Base-by-base conservation (phyloP, 2,113 vertebrate species). In the Pteropus alecto region DNA sequence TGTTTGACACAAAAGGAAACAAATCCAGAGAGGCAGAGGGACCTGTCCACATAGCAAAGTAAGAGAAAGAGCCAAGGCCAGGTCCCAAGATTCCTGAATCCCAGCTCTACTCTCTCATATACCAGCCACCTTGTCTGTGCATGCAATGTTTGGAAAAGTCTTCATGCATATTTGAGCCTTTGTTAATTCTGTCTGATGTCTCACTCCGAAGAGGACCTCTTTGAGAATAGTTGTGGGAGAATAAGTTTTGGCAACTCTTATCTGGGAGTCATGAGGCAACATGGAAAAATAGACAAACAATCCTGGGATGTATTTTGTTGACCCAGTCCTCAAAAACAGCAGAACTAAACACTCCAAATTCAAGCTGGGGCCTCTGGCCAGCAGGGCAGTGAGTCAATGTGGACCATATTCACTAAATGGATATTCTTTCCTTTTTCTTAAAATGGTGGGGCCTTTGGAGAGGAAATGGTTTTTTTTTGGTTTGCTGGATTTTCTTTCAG, bases 251-350 rank as follows among this genome's bases (percentile, higher is more conserved):
- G 96, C 93, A 68, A 24, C 24, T 94, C 86, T 90, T 74, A 43
- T 76, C 63, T 93, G 78, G 38, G 76, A 93, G 92, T 96, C 94
- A 95, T 84, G 92, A 96, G 90, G 77, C 78, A 95, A 93, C 41
- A 73, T 35, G 54, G 33, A 67, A 77, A 97, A 93, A 93, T 30
- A 96, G 95, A 85, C 77, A 86, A 94, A 92, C 73, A 93, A 60
- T 63, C 70, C 74, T 93, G 87, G 74, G 83, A 33, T 92, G 56
- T 92, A 87, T 96, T 97, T 95, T 96, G 94, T 92, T 96, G 90
- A 93, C 68, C 74, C 51, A 67, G 90, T 87, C 92, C 60, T 96
- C 83, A 96, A 94, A 94, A 94, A 91, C 82, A 93, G 43, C 73
- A 71, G 95, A 90, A 95, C 81, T 94, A 97, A 97, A 95, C 68